Evolutionary conservation across 2,113 vertebrate species (phyloP), one percentile per base, ranked within the genome.

Genomic region (Oxyura jamaicensis): DNA sequence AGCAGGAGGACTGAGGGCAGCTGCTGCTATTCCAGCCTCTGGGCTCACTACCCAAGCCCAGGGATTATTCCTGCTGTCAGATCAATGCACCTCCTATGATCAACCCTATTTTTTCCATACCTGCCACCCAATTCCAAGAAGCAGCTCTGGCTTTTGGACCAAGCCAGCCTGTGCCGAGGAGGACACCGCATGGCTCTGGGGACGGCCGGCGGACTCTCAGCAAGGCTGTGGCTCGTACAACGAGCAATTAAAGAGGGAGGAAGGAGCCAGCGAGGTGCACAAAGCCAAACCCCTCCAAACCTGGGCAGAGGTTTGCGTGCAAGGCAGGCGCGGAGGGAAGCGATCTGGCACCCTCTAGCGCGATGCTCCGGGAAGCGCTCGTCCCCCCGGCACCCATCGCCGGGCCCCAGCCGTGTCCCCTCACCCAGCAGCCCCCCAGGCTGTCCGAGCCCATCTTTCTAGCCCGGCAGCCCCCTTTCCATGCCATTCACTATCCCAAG

Each of bases 291-390:
- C 33, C 9, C 58, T 58, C 53, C 79, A 22, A 86, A 63, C 1
- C 35, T 0, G 56, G 56, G 39, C 28, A 48, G 31, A 26, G 41
- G 29, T 31, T 67, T n/a, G 28, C 36, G 35, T 62, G 59, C 7
- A 2, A 76, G 14, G 23, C 87, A 71, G 2, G 79, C 11, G 3
- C 9, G 3, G 78, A 97, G 86, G n/a, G 93, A 96, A 97, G 96
- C 92, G 87, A 83, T 95, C 92, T 88, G 94, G 91, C 92, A 94
- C 96, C 97, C 97, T 96, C 97, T 97, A 96, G 96, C 44, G 97
- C 91, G 76, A 73, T 18, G 60, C 86, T 81, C 55, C 15, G 36
- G 69, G 91, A 93, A 97, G 65, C 77, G 8, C 87, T 71, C 7
- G 0, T 75, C 76, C 41, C 39, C 35, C 86, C 67, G 2, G 4